Conservation (phyloP, 1,140 invertebrate genomes). For the Penaeus vannamei region DNA sequence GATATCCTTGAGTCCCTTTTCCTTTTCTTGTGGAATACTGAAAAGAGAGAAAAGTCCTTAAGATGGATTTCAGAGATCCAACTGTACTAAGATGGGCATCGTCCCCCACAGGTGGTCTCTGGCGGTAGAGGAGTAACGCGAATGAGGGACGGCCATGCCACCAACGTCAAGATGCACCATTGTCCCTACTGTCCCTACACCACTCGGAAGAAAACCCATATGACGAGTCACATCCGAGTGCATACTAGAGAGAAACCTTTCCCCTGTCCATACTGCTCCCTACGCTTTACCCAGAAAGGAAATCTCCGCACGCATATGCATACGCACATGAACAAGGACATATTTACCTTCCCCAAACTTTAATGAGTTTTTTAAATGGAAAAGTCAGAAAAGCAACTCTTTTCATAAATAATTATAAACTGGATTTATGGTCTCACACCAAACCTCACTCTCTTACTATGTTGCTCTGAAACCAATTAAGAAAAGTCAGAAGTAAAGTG, state of each 20-base stretch:
- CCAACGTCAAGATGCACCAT: conserved; percentile 46
- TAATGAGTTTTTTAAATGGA: too few species aligned
- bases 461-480: too few species aligned
- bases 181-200: conserved; percentile 58
- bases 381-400: too few species aligned
- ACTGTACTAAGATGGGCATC: conserved; percentile 57
- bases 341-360: background rate
- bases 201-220: conserved; percentile 60
- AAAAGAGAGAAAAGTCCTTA: too few species aligned
- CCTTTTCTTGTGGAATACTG: too few species aligned
- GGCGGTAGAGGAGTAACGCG: conserved; percentile 46
- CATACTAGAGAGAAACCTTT: conserved; percentile 59
- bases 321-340: conserved; percentile 38
- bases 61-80: too few species aligned
- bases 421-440: too few species aligned
- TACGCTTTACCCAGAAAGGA: conserved; percentile 58
- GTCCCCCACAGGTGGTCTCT: conserved; percentile 59
- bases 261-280: conserved; percentile 47
- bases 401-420: too few species aligned
- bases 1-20: too few species aligned
- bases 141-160: conserved; percentile 29
- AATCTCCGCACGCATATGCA: conserved; percentile 53
- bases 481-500: too few species aligned
- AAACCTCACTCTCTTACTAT: too few species aligned
- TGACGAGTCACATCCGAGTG: conserved; percentile 60